Percentiles rank a stretch among this genome's conserved stretches.
These are phyloP conservation scores for Cephalopholis sonnerati DNA, from an alignment of 2,113 vertebrate species.

Conservation along the genomic window DNA sequence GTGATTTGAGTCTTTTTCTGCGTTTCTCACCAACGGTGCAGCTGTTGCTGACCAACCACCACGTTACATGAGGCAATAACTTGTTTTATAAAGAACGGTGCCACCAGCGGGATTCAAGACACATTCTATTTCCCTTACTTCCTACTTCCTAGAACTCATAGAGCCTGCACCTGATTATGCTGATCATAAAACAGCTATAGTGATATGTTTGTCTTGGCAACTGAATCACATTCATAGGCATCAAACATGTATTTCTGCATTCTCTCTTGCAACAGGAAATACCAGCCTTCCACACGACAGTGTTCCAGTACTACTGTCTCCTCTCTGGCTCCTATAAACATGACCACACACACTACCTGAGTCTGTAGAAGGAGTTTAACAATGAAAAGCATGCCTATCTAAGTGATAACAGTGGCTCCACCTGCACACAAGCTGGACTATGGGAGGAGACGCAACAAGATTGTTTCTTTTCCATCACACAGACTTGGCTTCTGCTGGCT, in stretches of 20 bases:
- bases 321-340: not conserved
- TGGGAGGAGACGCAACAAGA: conserved; percentile 4
- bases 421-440: not conserved
- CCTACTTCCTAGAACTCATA: not conserved
- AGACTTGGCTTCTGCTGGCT: not conserved
- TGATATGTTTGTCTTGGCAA: not conserved
- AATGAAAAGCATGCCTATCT: conserved; percentile 9
- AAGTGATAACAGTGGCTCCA: not conserved
- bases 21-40: not conserved
- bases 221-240: not conserved
- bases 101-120: not conserved
- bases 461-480: conserved; percentile 32
- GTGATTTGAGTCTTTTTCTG: not conserved
- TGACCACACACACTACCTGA: not conserved
- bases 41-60: not conserved
- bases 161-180: not conserved
- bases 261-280: conserved; percentile 20
- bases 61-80: not conserved
- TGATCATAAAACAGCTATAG: not conserved
- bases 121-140: not conserved
- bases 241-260: conserved; percentile 32
- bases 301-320: conserved; percentile 13
- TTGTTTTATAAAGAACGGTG: not conserved
- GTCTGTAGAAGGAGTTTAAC: not conserved
- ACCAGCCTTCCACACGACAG: conserved; percentile 1